Conservation (phyloP, 2,888 invertebrate genomes). For the Dascillus cervinus region DNA sequence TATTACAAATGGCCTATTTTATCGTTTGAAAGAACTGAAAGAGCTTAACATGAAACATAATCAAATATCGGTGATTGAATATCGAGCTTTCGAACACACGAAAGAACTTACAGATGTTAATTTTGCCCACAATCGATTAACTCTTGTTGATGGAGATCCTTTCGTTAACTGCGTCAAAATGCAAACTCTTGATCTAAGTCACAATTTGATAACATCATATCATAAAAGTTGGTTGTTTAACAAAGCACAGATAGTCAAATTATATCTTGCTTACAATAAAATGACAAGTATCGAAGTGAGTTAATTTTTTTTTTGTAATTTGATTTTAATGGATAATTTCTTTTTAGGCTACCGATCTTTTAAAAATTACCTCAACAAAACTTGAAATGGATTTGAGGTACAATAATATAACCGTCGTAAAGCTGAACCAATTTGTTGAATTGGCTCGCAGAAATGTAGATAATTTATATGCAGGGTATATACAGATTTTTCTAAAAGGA, state of each 20-base stretch:
- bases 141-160: conserved; percentile 12
- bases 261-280: too few species aligned
- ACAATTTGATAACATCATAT: conserved; percentile 21
- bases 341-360: too few species aligned
- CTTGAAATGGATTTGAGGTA: conserved; percentile 60
- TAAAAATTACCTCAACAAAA: too few species aligned
- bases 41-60: conserved; percentile 60
- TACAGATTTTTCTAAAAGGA: conserved; percentile 43
- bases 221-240: conserved; percentile 12
- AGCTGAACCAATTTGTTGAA: conserved; percentile 28
- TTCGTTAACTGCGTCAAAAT: conserved; percentile 34
- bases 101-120: conserved; percentile 15
- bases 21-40: conserved; percentile 48
- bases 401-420: conserved; percentile 47
- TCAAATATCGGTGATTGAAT: conserved; percentile 49
- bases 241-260: too few species aligned
- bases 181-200: conserved; percentile 42
- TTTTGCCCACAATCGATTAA: conserved; percentile 19
- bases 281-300: too few species aligned
- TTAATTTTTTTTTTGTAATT: too few species aligned
- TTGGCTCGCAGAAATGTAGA: too few species aligned
- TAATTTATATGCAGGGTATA: too few species aligned
- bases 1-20: conserved; percentile 54
- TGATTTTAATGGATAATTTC: too few species aligned
- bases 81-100: conserved; percentile 44